Evolutionary conservation across 2,113 vertebrate genomes (phyloP), one percentile per base, ranked within the genome.

Genomic region (Ceyx cyanopectus): DNA sequence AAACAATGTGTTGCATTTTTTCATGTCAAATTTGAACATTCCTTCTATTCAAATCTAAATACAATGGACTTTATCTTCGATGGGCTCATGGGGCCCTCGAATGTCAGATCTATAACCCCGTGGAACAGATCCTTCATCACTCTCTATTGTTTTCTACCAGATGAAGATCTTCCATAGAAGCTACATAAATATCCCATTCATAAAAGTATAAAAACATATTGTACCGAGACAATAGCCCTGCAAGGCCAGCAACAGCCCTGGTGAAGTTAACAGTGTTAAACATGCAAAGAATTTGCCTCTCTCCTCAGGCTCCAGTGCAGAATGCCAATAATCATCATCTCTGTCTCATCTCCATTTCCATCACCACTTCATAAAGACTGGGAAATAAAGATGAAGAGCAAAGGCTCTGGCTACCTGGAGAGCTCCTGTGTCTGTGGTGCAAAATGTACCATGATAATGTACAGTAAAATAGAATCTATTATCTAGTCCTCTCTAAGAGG

Each of bases 11-110:
- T 50, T 50, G 48, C 7, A 12, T 3, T 40, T 67, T 80, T 51
- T 68, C 67, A 12, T 72, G 85, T 83, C 17, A 48, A 27, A 73
- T 57, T 4, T 40, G 40, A 89, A 5, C 61, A 69, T 76, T 85
- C 70, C 45, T 85, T 85, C 75, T 57, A 92, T 91, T 92, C 76
- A 96, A 93, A 92, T 56, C 48, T 57, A 67, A 89, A 53, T 9
- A 96, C 89, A 96, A 96, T 96, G 75, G 72, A 87, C 5, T 94
- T 94, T 74, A 94, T 94, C 93, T 94, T 48, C 0, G 1, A 48
- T 53, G 66, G 73, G 78, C 84, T 94, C 86, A 10, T 81, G 95
- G 81, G 93, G 60, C 75, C 81, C 62, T 87, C 0, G 0, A 54
- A 45, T 82, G 75, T 63, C 91, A 91, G 61, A 78, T 85, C 81